These are phyloP conservation scores for Neogale vison DNA, from an alignment of 2,113 vertebrate species.

Conservation along the genomic window DNA sequence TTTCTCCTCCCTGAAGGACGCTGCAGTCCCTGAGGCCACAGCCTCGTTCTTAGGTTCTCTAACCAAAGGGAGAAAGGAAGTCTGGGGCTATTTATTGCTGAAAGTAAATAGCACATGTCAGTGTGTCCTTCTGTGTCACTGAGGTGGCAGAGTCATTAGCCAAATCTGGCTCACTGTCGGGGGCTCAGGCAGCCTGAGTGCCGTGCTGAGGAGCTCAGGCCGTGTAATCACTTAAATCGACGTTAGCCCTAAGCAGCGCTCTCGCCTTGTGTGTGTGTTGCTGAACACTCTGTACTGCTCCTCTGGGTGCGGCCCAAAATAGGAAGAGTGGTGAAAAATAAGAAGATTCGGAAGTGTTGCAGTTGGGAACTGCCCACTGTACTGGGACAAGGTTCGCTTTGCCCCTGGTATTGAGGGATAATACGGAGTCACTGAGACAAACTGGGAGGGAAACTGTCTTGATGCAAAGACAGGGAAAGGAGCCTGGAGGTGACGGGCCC, in stretches of 20 bases:
- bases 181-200: neutral
- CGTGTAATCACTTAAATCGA: fast-evolving
- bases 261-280: fast-evolving
- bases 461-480: neutral
- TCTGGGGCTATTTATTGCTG: neutral
- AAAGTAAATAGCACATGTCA: neutral
- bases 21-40: neutral
- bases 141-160: neutral
- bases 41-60: neutral
- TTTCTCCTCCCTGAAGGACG: neutral
- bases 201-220: neutral
- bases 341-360: too few relatives aligned
- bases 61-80: neutral
- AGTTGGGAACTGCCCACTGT: neutral
- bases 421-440: neutral
- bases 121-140: neutral
- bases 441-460: neutral
- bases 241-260: fast-evolving
- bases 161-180: too few relatives aligned
- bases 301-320: neutral
- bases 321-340: fast-evolving
- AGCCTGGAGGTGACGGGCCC: too few relatives aligned
- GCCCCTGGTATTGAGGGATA: neutral
- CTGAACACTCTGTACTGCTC: fast-evolving
- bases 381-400: too few relatives aligned